Evolutionary conservation across 1,140 invertebrate genomes (phyloP).

Genomic region (Brachionus manjavacas): DNA sequence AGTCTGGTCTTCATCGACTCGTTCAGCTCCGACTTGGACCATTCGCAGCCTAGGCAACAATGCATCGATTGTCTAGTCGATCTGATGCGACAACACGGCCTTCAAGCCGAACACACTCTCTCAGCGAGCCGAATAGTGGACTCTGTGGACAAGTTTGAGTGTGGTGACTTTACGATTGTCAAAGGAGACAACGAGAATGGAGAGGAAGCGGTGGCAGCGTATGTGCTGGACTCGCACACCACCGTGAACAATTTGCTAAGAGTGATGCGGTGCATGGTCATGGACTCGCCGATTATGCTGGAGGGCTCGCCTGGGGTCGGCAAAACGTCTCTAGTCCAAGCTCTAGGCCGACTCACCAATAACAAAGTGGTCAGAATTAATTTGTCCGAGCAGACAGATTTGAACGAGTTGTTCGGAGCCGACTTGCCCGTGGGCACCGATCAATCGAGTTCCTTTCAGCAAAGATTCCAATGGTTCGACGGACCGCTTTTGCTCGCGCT

Average conservation of each 20-base stretch:
- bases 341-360: slow-evolving; percentile 78
- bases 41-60: not conserved
- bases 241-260: slow-evolving; percentile 75
- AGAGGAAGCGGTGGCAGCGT: not conserved
- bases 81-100: not conserved
- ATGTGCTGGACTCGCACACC: slow-evolving; percentile 11
- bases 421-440: slow-evolving; percentile 74
- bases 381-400: slow-evolving; percentile 95
- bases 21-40: slow-evolving; percentile 63
- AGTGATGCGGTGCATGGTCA: slow-evolving; percentile 76
- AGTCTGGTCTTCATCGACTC: slow-evolving; percentile 84
- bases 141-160: not conserved
- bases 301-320: slow-evolving; percentile 97
- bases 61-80: not conserved
- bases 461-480: slow-evolving; percentile 82
- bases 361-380: slow-evolving; percentile 83
- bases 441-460: not conserved
- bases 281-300: slow-evolving; percentile 76
- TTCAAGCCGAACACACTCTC: not conserved
- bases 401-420: slow-evolving; percentile 93
- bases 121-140: not conserved
- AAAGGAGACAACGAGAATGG: not conserved
- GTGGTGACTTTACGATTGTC: not conserved
- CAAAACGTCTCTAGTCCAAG: slow-evolving; percentile 87
- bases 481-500: slow-evolving; percentile 88